A percentile compares a stretch with the other conserved stretches of the same genome.
Evolutionary conservation across 2,797 vertebrate species (phyloP).

Genomic region (Enteromius thamalakanensis): DNA sequence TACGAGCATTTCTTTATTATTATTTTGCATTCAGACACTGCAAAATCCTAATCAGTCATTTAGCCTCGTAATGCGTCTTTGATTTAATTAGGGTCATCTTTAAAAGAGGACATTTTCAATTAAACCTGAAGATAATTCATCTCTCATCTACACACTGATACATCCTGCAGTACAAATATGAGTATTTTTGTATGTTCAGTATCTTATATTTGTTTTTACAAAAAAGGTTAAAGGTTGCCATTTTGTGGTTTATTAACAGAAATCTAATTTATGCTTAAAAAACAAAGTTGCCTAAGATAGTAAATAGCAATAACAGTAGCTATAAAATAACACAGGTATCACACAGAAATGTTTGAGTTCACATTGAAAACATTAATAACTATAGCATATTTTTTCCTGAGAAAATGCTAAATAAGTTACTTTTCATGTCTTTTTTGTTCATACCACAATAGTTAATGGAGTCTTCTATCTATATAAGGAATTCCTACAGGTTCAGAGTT

Average conservation of each 20-base stretch:
- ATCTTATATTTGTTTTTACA: not conserved
- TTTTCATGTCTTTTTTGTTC: not conserved
- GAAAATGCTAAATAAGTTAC: not conserved
- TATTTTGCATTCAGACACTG: slow-evolving; percentile 51
- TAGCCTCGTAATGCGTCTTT: slow-evolving; percentile 38
- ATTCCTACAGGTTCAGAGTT: not conserved
- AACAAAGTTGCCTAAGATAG: not conserved
- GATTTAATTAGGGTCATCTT: slow-evolving; percentile 49
- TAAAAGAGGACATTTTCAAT: slow-evolving; percentile 46
- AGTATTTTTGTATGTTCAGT: slow-evolving; percentile 7
- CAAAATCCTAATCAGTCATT: slow-evolving; percentile 57
- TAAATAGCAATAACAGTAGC: not conserved
- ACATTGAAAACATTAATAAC: not conserved
- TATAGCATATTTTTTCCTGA: not conserved
- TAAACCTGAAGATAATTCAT: slow-evolving; percentile 16
- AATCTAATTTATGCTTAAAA: not conserved
- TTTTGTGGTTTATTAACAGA: not conserved
- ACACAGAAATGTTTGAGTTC: not conserved
- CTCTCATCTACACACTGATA: slow-evolving; percentile 27
- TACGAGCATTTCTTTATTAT: slow-evolving; percentile 50
- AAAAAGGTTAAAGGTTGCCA: not conserved
- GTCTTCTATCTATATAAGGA: not conserved
- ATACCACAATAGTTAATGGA: not conserved
- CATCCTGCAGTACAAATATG: slow-evolving; percentile 16
- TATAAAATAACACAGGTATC: not conserved